A percentile compares a stretch with the other conserved stretches of the same genome.
Evolutionary conservation across 2,113 vertebrate genomes (phyloP).

Genomic region (Platysteira castanea): DNA sequence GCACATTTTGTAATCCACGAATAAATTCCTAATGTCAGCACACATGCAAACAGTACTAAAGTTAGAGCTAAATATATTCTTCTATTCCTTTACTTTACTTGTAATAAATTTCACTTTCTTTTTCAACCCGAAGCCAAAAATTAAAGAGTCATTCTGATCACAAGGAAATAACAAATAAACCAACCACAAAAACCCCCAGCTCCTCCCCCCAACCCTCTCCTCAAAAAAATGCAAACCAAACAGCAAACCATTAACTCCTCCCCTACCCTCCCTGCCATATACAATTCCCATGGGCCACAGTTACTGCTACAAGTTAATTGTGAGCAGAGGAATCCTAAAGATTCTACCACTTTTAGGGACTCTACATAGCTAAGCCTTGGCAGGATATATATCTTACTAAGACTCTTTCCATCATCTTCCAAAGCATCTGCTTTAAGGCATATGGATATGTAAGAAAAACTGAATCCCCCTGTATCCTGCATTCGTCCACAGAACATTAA

Average conservation of each 20-base stretch:
- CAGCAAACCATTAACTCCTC: background rate
- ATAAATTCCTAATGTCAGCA: background rate
- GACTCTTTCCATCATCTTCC: background rate
- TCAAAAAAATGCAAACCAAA: background rate
- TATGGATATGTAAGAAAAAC: background rate
- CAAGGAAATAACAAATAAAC: background rate
- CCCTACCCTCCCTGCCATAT: fast-evolving
- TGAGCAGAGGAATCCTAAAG: background rate
- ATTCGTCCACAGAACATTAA: background rate
- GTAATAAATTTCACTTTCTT: background rate
- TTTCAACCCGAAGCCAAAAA: background rate
- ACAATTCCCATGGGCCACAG: background rate
- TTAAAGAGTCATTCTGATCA: background rate
- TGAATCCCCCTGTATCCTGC: background rate
- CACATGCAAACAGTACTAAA: background rate
- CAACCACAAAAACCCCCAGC: background rate
- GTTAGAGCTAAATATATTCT: background rate
- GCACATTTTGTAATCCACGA: background rate
- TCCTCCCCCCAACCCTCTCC: background rate
- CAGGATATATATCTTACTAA: background rate
- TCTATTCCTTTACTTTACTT: background rate
- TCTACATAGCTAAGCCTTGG: background rate
- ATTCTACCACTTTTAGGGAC: background rate
- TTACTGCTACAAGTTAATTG: background rate
- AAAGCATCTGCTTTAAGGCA: background rate